Conservation (phyloP, 2,888 invertebrate species). For the Polyommatus iphigenia region DNA sequence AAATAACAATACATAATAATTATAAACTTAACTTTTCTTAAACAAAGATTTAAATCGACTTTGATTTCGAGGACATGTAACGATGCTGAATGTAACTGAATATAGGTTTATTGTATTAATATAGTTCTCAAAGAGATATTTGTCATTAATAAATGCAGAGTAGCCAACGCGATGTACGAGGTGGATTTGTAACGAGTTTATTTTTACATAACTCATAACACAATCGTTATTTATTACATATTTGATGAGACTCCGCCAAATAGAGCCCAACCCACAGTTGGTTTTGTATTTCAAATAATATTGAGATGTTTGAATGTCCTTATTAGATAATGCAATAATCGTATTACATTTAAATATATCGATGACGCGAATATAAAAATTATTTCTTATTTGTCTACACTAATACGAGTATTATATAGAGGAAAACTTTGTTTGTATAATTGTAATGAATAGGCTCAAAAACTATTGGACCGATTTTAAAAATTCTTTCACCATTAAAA, state of each 20-base stretch:
- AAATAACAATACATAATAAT: too few species aligned
- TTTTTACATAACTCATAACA: constrained; percentile 23
- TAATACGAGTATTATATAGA: too few species aligned
- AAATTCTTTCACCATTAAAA: too few species aligned
- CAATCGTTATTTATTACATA: constrained; percentile 22
- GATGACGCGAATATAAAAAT: background rate
- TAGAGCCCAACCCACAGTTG: constrained; percentile 23
- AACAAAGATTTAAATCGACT: too few species aligned
- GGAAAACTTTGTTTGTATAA: too few species aligned
- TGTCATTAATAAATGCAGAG: constrained; percentile 22
- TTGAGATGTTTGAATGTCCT: constrained; percentile 21
- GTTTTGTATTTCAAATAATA: constrained; percentile 24
- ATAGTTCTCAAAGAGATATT: constrained; percentile 12
- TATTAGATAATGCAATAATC: constrained; percentile 6
- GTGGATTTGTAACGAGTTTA: constrained; percentile 17
- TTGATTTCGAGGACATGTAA: too few species aligned
- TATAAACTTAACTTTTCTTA: background rate
- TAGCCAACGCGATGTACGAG: background rate
- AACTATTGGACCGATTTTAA: too few species aligned
- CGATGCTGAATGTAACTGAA: background rate
- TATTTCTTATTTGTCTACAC: too few species aligned
- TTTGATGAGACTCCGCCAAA: constrained; percentile 11
- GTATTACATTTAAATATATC: constrained; percentile 18
- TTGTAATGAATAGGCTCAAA: too few species aligned
- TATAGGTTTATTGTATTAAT: background rate